These are phyloP conservation scores for Psylliodes chrysocephalus DNA, from an alignment of 2,888 invertebrate species.

Conservation along the genomic window DNA sequence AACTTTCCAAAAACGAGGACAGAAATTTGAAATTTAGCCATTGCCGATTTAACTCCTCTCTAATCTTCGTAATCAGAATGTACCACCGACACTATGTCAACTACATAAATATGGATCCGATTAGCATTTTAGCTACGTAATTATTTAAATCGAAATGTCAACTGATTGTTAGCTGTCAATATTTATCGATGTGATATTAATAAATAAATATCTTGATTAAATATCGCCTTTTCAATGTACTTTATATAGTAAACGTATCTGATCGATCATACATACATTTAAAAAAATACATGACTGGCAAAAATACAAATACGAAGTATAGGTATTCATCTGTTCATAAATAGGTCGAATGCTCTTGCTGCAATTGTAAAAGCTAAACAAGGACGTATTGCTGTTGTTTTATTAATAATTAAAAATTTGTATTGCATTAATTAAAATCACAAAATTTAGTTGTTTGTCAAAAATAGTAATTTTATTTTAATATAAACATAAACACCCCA, in stretches of 20 bases:
- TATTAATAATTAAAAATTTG: too few species aligned
- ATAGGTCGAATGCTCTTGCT: background rate
- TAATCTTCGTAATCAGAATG: too few species aligned
- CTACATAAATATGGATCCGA: background rate
- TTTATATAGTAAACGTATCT: constrained; percentile 9
- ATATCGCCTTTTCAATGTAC: constrained; percentile 16
- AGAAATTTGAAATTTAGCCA: too few species aligned
- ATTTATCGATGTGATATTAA: constrained; percentile 19
- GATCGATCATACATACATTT: background rate
- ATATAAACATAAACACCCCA: too few species aligned
- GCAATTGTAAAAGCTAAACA: background rate
- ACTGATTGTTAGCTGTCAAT: constrained; percentile 23
- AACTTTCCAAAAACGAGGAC: too few species aligned
- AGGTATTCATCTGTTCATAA: background rate
- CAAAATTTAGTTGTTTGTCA: too few species aligned
- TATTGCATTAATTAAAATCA: too few species aligned
- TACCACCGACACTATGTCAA: too few species aligned
- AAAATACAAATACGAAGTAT: background rate
- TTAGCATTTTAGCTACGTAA: constrained; percentile 18
- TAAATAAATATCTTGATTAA: constrained; percentile 20
- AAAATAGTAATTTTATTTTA: too few species aligned
- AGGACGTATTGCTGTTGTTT: background rate
- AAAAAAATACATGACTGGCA: background rate
- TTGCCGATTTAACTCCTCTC: too few species aligned
- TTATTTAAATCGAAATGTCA: constrained; percentile 19